Base-by-base conservation (phyloP, 1,140 invertebrate genomes). In the Ceratosolen fusciceps region DNA sequence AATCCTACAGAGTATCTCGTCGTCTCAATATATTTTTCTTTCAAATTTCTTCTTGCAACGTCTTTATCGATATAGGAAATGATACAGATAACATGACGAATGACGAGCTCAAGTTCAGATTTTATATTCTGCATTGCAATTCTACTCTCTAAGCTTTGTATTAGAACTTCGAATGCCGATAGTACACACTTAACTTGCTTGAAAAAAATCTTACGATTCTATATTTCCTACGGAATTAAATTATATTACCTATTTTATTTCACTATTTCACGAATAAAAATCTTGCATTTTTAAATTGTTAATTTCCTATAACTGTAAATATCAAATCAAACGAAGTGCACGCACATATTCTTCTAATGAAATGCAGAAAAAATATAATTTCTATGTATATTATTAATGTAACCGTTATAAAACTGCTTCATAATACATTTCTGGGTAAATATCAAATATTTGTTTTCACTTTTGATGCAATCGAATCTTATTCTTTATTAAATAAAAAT, bases 161-260 rank as follows among this genome's bases (percentile, higher is more conserved):
- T 82, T 83, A 80, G 77, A 78, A 74, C 43, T 29, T 80, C 52
- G 77, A 84, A 81, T 80, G 75, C 79, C 79, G 77, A 84, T n/a
- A n/a, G n/a, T n/a, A n/a, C n/a, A n/a, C 83, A 83, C 82, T 76
- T 74, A 49, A 83, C 79, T 84, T 62, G 82, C 82, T 82, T 82
- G 81, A 78, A 39, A 80, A 79, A 70, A 79, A 73, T 84, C 83
- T 81, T 83, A 84, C 80, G 82, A 85, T 85, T 86, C 86, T 84
- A 19, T 26, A 74, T 62, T 47, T 49, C 21, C 10, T 52, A 26
- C 9, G n/a, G n/a, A 56, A 56, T 24, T 60, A 60, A 60, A 60
- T 8, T 60, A 8, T 24, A 26, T 60, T 29, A 2, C 29, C 24
- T 12, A 60, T 4, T 60, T 60, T 60, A 60, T 60, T 60, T 8